Percentiles rank a stretch among this genome's conserved stretches.
Evolutionary conservation across 2,888 invertebrate genomes (phyloP).

Genomic region (Macrophya alboannulata): DNA sequence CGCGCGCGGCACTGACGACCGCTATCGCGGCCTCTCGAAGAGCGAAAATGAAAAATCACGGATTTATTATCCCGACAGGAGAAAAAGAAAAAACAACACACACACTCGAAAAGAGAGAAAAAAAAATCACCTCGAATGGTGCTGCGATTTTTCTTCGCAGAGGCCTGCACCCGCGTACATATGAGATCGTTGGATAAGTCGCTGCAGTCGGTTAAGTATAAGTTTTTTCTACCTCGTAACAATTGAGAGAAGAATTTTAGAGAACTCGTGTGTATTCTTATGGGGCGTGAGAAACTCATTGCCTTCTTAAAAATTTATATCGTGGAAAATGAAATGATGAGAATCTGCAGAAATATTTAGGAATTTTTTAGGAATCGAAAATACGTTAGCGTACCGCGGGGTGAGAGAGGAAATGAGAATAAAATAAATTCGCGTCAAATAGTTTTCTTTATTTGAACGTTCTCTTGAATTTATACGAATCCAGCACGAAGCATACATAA

Average conservation of each 20-base stretch:
- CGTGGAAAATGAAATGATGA: neutral
- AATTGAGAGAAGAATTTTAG: neutral
- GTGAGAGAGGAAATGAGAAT: neutral
- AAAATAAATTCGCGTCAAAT: constrained; percentile 43
- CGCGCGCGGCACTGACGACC: constrained; percentile 54
- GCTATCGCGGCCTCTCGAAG: constrained; percentile 47
- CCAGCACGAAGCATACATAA: constrained; percentile 52
- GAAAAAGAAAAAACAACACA: neutral
- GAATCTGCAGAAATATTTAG: neutral
- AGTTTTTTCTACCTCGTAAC: neutral
- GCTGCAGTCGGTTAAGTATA: neutral
- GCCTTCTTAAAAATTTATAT: neutral
- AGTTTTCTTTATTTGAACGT: constrained; percentile 18
- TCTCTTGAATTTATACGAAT: constrained; percentile 52
- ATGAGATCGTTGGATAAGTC: constrained; percentile 25
- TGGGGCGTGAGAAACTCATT: neutral
- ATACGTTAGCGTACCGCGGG: neutral
- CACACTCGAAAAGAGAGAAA: neutral
- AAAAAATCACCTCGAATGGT: neutral
- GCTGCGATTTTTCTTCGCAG: constrained; percentile 38
- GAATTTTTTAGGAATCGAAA: neutral
- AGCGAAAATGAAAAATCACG: constrained; percentile 56
- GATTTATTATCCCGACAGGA: constrained; percentile 50
- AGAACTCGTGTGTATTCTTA: neutral
- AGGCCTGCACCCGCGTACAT: neutral